Conservation (phyloP, 1,140 invertebrate genomes). For the Bradysia coprophila region DNA sequence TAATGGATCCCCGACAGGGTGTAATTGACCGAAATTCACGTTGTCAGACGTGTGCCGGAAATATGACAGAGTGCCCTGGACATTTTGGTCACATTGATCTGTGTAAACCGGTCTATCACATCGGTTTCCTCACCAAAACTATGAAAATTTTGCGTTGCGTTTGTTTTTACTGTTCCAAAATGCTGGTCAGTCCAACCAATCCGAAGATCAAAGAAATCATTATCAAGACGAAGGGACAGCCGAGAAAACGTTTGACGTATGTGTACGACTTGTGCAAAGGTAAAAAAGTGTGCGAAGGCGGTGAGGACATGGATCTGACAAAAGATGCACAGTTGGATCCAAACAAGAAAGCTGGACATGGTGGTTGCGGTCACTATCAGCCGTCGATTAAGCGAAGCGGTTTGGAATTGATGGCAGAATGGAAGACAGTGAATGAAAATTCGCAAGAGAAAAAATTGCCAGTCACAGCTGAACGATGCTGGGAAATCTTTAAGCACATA, state of each 20-base stretch:
- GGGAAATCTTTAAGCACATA: constrained; percentile 94
- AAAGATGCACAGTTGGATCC: constrained; percentile 40
- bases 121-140: constrained; percentile 93
- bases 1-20: constrained; percentile 98
- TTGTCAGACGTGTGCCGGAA: constrained; percentile 96
- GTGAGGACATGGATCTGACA: constrained; percentile 88
- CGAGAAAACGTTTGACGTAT: constrained; percentile 80
- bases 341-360: constrained; percentile 65
- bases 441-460: constrained; percentile 88
- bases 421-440: constrained; percentile 98
- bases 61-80: constrained; percentile 96
- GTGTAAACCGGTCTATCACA: constrained; percentile 96
- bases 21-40: constrained; percentile 85
- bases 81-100: constrained; percentile 99
- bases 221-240: constrained; percentile 92
- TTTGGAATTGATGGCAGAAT: constrained; percentile 86
- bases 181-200: constrained; percentile 85
- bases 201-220: constrained; percentile 96
- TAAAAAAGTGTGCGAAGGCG: constrained; percentile 96
- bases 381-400: constrained; percentile 78
- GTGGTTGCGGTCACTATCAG: constrained; percentile 95
- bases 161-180: constrained; percentile 94
- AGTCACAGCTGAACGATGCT: constrained; percentile 85
- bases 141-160: constrained; percentile 94
- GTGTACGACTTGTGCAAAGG: constrained; percentile 98